Base-by-base conservation (phyloP, 2,797 vertebrate species). In the Liasis olivaceus region DNA sequence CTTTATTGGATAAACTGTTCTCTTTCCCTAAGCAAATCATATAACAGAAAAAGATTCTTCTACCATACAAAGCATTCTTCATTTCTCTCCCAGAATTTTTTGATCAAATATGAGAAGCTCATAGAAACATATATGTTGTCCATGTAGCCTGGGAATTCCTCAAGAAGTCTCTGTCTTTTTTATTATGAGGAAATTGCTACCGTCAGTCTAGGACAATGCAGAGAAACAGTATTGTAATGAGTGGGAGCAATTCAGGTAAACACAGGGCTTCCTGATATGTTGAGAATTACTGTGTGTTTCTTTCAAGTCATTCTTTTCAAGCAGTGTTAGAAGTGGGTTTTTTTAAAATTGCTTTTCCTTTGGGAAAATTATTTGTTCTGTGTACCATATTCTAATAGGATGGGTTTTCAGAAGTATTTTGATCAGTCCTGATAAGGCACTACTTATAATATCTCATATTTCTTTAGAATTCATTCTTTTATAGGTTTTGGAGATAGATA, bases 121-220 rank as follows among this genome's bases (percentile, higher is more conserved):
- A 91, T 93, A 94, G 96, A 96, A 96, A 95, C 93, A 96, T 14
- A 93, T 31, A 54, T 84, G 59, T 89, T 94, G 93, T 93, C 95
- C 92, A 87, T 87, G 93, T 94, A 97, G 97, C 95, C 96, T 98
- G 97, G 96, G 97, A 98, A 97, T 72, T 1, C 95, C 94, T 88
- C 95, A 97, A 97, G 97, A 97, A 94, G 95, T 94, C 87, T 91
- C 95, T 93, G 91, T 84, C 92, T 96, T 91, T 96, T 95, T 91
- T 93, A 22, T 92, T 90, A 86, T 91, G 91, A 97, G 98, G 97
- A 98, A 98, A 96, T 96, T 95, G 96, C 95, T 94, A 96, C 84
- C 95, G 95, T 95, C 96, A 97, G 94, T 95, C 95, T 94, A 95
- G 95, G 97, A 97, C 97, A 98, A 97, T 97, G 96, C 94, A 0